Evolutionary conservation across 2,888 invertebrate genomes (phyloP), one percentile per base, ranked within the genome.

Genomic region (Drosophila paramelanica): DNA sequence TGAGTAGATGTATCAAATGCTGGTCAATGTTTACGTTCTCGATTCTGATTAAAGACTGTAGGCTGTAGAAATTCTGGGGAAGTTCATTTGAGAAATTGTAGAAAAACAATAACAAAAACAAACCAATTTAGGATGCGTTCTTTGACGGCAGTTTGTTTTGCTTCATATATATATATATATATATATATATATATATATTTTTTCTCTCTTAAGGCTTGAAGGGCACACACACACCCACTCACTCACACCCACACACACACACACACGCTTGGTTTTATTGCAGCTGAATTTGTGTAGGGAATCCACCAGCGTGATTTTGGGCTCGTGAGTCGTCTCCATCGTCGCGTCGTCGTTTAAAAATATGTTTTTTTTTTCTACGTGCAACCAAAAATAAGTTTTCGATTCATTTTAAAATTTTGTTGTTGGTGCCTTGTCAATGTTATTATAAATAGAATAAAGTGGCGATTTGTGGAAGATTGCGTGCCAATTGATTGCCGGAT

Each of bases 401-500:
- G 86, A 88, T 81, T 85, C 88, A 83, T 88, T 76, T 69, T 6
- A 13, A 61, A 70, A 73, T 61, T 67, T 62, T 67, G 51, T 59
- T 52, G 38, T 65, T 69, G 27, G 49, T 61, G 72, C 42, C 57
- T 47, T 64, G 50, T 64, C 64, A 79, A 81, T 81, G 59, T 81
- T 77, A 85, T 77, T 83, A 83, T 73, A 83, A 88, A 83, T 83
- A 83, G 88, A 88, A 82, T 79, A 82, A 83, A 88, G 88, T 83
- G 83, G 88, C 83, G 81, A 82, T 81, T 84, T 81, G 88, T 76
- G 81, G 60, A 72, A 74, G 83, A 83, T 79, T 88, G 86, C 67
- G 88, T 83, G 88, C 86, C 86, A 88, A 83, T 83, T 85, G 88
- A 83, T 83, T 82, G 86, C 79, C 88, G 88, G 83, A 88, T 82